A percentile compares a stretch with the other conserved stretches of the same genome.
Evolutionary conservation across 2,113 vertebrate genomes (phyloP).

Genomic region (Neodontobutis hainanensis): DNA sequence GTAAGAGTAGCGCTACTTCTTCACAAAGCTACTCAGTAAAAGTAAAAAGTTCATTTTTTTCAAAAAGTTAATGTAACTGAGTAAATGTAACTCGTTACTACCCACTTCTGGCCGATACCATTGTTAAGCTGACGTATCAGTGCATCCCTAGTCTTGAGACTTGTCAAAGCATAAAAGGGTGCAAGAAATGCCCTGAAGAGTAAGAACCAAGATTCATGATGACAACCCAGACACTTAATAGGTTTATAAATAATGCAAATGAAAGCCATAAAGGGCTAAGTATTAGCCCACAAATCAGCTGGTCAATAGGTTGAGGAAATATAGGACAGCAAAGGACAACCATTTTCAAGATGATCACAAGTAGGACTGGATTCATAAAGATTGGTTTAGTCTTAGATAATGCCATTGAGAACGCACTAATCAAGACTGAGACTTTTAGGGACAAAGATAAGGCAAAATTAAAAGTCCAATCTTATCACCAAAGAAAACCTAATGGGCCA

Average conservation of each 20-base stretch:
- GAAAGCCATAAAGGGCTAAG: not conserved
- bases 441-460: too few relatives aligned
- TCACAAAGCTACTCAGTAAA: too few relatives aligned
- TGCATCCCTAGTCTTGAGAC: slow-evolving; percentile 19
- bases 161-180: slow-evolving; percentile 16
- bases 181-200: slow-evolving; percentile 5
- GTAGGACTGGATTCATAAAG: not conserved
- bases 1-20: too few relatives aligned
- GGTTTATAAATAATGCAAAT: slow-evolving; percentile 8
- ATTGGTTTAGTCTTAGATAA: not conserved
- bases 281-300: not conserved
- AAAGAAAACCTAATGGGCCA: too few relatives aligned
- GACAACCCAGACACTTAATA: slow-evolving; percentile 15
- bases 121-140: too few relatives aligned
- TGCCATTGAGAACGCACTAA: too few relatives aligned
- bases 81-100: too few relatives aligned
- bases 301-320: slow-evolving; percentile 5
- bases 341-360: not conserved
- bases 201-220: slow-evolving; percentile 6
- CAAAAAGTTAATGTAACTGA: too few relatives aligned
- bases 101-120: too few relatives aligned
- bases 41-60: too few relatives aligned
- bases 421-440: too few relatives aligned
- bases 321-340: not conserved
- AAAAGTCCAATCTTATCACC: too few relatives aligned